Conservation (phyloP, 2,113 vertebrate genomes). For the Scolopax mira region DNA sequence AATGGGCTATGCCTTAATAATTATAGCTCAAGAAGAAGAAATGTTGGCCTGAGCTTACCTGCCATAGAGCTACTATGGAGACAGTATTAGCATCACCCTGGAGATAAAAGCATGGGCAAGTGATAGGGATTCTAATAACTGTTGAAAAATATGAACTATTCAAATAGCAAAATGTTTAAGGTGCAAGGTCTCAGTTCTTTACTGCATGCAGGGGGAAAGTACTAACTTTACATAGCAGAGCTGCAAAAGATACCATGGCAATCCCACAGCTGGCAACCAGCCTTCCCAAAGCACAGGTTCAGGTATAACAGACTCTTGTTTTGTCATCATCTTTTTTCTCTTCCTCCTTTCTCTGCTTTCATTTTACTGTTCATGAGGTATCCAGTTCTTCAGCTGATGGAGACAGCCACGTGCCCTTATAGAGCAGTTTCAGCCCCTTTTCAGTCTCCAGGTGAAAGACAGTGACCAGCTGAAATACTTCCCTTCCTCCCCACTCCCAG, state of each 20-base stretch:
- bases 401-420: neutral
- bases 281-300: neutral
- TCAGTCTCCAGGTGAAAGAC: neutral
- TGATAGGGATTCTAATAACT: neutral
- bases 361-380: neutral
- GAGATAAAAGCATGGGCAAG: neutral
- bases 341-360: neutral
- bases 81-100: neutral
- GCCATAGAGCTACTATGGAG: neutral
- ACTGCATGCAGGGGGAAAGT: neutral
- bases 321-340: neutral
- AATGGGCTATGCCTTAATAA: neutral
- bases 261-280: neutral
- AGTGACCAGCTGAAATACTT: neutral
- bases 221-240: neutral
- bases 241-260: neutral
- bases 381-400: neutral
- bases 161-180: neutral
- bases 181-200: neutral
- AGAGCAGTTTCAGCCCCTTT: neutral
- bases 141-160: constrained; percentile 1
- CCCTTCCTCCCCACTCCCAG: neutral
- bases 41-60: neutral
- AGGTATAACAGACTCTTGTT: neutral
- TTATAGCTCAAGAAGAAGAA: neutral